A percentile compares a stretch with the other conserved stretches of the same genome.
Evolutionary conservation across 2,888 invertebrate species (phyloP).

Genomic region (Eurytoma californica): DNA sequence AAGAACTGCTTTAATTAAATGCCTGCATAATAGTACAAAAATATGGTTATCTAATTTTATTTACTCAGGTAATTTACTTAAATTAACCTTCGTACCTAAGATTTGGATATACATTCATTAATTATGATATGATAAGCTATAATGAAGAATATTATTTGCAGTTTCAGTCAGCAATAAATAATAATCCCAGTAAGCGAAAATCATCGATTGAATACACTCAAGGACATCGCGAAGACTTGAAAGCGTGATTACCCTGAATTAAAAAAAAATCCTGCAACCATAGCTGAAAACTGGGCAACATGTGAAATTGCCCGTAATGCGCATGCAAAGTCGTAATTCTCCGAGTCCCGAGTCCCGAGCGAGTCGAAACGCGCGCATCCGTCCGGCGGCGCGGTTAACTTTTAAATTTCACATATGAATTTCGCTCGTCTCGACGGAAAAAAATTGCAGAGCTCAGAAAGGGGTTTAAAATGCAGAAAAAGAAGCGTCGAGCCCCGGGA

Average conservation of each 20-base stretch:
- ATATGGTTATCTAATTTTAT: too few species aligned
- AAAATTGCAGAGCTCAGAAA: conserved; percentile 50
- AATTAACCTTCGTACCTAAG: too few species aligned
- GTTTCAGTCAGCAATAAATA: too few species aligned
- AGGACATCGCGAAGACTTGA: not conserved
- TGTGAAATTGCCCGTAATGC: conserved; percentile 42
- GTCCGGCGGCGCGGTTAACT: conserved; percentile 33
- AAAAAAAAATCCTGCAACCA: not conserved
- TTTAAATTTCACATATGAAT: conserved; percentile 48
- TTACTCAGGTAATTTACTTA: too few species aligned
- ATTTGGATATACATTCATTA: too few species aligned
- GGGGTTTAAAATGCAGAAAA: conserved; percentile 48
- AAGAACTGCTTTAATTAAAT: too few species aligned
- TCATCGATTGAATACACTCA: too few species aligned
- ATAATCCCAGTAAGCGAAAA: too few species aligned
- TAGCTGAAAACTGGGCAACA: not conserved
- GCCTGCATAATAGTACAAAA: too few species aligned
- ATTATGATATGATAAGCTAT: too few species aligned
- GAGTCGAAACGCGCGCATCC: conserved; percentile 11
- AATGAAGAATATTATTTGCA: too few species aligned
- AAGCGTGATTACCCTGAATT: not conserved
- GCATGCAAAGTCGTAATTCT: conserved; percentile 24
- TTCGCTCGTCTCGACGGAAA: conserved; percentile 31
- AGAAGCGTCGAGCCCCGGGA: conserved; percentile 16
- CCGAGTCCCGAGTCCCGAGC: not conserved